Conservation (phyloP, 2,797 vertebrate species). For the Anguilla megastoma region DNA sequence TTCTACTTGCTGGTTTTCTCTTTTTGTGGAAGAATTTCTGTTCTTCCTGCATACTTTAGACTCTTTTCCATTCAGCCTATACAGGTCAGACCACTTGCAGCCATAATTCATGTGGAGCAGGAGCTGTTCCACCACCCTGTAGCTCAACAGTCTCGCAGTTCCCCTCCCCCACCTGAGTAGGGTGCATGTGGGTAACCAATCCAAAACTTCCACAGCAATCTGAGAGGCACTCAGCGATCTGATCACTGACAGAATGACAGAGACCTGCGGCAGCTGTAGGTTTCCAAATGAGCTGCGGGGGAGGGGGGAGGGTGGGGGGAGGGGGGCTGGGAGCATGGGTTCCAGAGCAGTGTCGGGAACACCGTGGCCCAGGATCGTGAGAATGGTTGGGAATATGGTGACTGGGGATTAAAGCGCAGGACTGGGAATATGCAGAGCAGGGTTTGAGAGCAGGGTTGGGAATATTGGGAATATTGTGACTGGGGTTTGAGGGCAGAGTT, state of each 20-base stretch:
- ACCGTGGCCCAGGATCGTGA: not conserved
- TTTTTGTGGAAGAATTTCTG: not conserved
- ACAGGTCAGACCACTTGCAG: not conserved
- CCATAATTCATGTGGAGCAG: not conserved
- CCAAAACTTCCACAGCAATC: slow-evolving; percentile 8
- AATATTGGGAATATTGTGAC: not conserved
- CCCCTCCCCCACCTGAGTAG: not conserved
- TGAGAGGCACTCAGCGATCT: not conserved
- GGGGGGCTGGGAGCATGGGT: not conserved
- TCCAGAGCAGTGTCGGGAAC: not conserved
- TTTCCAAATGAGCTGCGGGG: not conserved
- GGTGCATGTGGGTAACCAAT: not conserved
- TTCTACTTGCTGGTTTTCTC: not conserved
- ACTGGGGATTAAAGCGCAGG: not conserved
- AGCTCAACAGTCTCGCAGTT: not conserved
- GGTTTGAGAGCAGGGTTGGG: not conserved
- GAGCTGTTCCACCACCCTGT: not conserved
- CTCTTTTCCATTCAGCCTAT: not conserved
- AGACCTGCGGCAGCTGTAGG: not conserved
- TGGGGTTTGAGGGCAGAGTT: not conserved
- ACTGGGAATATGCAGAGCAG: not conserved
- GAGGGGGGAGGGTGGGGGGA: not conserved
- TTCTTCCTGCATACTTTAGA: not conserved
- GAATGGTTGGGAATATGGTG: not conserved
- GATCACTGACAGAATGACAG: not conserved